Evolutionary conservation across 2,888 invertebrate species (phyloP).

Genomic region (Nymphalis urticae): DNA sequence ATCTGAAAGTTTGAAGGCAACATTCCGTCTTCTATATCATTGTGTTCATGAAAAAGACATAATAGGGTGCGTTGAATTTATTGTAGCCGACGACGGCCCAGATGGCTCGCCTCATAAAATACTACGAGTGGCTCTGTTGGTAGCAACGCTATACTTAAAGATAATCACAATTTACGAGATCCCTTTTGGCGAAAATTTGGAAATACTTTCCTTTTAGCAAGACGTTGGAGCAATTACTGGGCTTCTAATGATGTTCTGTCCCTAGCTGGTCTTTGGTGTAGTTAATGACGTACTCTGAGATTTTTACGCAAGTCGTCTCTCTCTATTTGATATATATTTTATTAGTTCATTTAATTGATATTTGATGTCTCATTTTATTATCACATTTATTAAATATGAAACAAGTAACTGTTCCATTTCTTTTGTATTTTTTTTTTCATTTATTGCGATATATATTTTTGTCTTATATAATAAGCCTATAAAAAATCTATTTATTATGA

Average conservation of each 20-base stretch:
- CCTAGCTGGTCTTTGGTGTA: constrained; percentile 15
- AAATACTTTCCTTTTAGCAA: constrained; percentile 62
- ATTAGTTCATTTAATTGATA: background rate
- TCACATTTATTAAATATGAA: background rate
- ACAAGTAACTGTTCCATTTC: too few relatives aligned
- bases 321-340: constrained; percentile 13
- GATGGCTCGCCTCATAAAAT: constrained; percentile 80
- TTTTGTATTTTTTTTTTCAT: too few relatives aligned
- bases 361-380: background rate
- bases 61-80: constrained; percentile 77
- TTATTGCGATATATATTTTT: too few relatives aligned
- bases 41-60: constrained; percentile 78
- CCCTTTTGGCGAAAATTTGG: constrained; percentile 62
- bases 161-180: constrained; percentile 80
- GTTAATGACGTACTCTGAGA: constrained; percentile 22
- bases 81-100: constrained; percentile 74
- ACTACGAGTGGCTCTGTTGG: constrained; percentile 74
- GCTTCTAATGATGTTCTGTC: constrained; percentile 53
- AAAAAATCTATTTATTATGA: too few relatives aligned
- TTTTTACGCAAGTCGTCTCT: constrained; percentile 18
- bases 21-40: constrained; percentile 5
- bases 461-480: too few relatives aligned
- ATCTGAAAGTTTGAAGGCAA: background rate
- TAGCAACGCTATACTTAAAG: constrained; percentile 74
- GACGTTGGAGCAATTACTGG: constrained; percentile 68